Evolutionary conservation across 2,113 vertebrate genomes (phyloP), one percentile per base, ranked within the genome.

Genomic region (Chionis minor): DNA sequence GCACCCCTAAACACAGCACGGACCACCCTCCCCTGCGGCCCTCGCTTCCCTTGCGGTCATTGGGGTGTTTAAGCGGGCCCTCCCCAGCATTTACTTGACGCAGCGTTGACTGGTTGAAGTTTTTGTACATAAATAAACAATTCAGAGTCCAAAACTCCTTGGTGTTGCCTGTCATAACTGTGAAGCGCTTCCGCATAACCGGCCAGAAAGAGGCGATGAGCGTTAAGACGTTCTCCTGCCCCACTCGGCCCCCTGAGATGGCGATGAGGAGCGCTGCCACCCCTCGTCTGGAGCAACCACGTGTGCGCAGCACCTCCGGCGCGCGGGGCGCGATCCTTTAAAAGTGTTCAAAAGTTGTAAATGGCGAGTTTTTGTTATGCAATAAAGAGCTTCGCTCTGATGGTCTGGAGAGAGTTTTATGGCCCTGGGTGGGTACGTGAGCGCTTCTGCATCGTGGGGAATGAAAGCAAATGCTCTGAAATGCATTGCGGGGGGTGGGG

Each of bases 361-460:
- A 52, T 6, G 17, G 63, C 5, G 28, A 19, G 63, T 23, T 78
- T 77, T 63, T 81, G 78, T 92, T 67, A 52, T 0, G n/a, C 85
- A 79, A 89, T 89, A 92, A 84, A 94, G 23, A 86, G 65, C 69
- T 97, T 96, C 73, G 54, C 84, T 47, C 24, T 24, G 14, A 23
- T 0, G 5, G 78, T 67, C 38, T 22, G 61, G 55, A 75, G n/a
- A 22, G 62, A 8, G 11, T 51, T 83, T 67, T 80, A 12, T 63
- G 35, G 42, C 21, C 33, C 3, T 3, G 62, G 32, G 30, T 5
- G 40, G 67, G 55, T 21, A 26, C 0, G 3, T 32, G 13, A 1
- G 0, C 4, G 1, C 72, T 77, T 40, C 10, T 28, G 81, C 20
- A 6, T 32, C 2, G 0, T 16, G 0, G 0, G 2, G 4, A 67